Evolutionary conservation across 2,888 invertebrate species (phyloP), one percentile per base, ranked within the genome.

Genomic region (Chrysopilus asiliformis): DNA sequence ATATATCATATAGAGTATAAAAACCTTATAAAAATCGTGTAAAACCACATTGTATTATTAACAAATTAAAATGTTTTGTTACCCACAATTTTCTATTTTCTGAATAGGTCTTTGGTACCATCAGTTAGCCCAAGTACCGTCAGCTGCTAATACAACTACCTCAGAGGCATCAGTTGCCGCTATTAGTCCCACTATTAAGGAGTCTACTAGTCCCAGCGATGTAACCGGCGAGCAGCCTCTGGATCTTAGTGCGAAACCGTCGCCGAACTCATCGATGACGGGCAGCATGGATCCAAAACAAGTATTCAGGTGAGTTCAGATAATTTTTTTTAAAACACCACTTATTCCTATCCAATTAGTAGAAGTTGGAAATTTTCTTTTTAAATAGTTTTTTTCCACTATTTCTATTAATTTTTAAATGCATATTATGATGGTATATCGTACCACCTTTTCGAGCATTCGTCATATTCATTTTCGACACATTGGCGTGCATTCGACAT

Each of bases 221-320:
- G 46, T 49, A 41, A 50, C 54, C 42, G 49, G 54, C 53, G 84
- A 84, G 57, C 83, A 83, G 64, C 86, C 86, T 14, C 71, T 87
- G 53, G 86, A 87, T 69, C 76, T 87, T 56, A 86, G 85, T 68
- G 79, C 83, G 57, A 85, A 74, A 70, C 79, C 70, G 53, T 75
- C 70, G 45, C 70, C 70, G 45, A 60, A 57, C 48, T 60, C 58
- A 50, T 40, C 34, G 32, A 9, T 19, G 12, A 37, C 42, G 29
- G 55, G 56, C 40, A 55, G 56, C 50, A 57, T 59, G 40, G 70
- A 70, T 56, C 63, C 66, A 46, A 70, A 79, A 63, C 73, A 70
- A 54, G 68, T 77, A 52, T 79, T 78, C 62, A 79, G 76, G 76
- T 72, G 68, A 79, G 83, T 76, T 5, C 2, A 7, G 12, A 13